A percentile compares a stretch with the other conserved stretches of the same genome.
phyloP scores from a whole-genome alignment of 2,888 invertebrate species.

The Harmothoe impar region DNA sequence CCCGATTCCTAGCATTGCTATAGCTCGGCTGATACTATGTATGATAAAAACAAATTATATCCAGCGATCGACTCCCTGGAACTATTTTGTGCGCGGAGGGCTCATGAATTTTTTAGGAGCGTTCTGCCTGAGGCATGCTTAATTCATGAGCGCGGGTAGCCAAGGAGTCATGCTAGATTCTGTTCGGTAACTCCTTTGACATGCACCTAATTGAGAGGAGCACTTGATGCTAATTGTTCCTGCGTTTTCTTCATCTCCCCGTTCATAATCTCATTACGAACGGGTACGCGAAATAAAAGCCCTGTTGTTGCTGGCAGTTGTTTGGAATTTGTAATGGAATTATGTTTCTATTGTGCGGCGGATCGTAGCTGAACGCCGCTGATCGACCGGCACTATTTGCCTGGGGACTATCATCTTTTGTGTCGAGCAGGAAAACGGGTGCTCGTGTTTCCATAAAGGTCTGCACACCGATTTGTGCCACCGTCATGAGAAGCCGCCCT shows the following conservation, averaged over 20 bases:
- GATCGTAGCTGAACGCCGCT: conserved; percentile 25
- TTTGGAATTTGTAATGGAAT: conserved; percentile 60
- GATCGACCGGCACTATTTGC: conserved; percentile 35
- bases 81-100: conserved; percentile 40
- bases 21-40: neutral
- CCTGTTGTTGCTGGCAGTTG: conserved; percentile 46
- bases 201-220: conserved; percentile 52
- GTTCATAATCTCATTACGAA: conserved; percentile 55
- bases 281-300: conserved; percentile 48
- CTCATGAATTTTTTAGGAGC: conserved; percentile 54
- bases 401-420: conserved; percentile 51
- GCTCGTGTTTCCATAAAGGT: conserved; percentile 51
- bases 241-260: conserved; percentile 44
- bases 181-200: conserved; percentile 49
- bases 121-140: neutral
- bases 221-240: conserved; percentile 58
- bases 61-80: neutral
- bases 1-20: neutral
- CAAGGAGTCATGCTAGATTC: conserved; percentile 51
- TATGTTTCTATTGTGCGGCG: conserved; percentile 41
- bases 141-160: conserved; percentile 40
- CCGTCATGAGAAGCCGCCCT: conserved; percentile 46
- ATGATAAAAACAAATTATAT: conserved; percentile 6
- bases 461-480: conserved; percentile 30
- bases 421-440: conserved; percentile 52